phyloP scores from a whole-genome alignment of 2,797 vertebrate species.

The Synaphobranchus kaupii region DNA sequence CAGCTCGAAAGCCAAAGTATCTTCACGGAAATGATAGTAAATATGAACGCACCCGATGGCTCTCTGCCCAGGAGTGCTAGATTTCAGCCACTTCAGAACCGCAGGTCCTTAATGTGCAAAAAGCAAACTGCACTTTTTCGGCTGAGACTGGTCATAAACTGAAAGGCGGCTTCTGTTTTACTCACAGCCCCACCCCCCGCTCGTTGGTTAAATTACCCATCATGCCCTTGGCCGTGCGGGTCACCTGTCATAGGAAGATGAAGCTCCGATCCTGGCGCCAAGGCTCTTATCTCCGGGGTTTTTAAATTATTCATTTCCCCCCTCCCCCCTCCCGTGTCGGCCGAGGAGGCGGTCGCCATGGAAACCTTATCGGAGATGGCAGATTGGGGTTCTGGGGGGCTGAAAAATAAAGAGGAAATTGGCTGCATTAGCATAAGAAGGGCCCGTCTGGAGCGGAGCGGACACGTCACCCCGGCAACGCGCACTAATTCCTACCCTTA shows the following conservation, averaged over 20 bases:
- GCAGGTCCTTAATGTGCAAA: not conserved
- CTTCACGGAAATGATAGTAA: conserved; percentile 31
- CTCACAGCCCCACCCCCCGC: not conserved
- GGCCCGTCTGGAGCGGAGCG: conserved; percentile 98
- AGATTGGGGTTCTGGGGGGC: conserved; percentile 99
- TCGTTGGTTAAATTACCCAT: conserved; percentile 83
- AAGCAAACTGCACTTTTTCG: not conserved
- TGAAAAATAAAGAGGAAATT: conserved; percentile 99
- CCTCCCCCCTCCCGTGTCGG: conserved; percentile 85
- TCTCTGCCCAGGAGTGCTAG: not conserved
- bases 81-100: not conserved
- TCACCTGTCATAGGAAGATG: conserved; percentile 91
- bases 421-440: conserved; percentile 99
- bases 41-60: too few relatives aligned
- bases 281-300: conserved; percentile 83
- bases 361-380: conserved; percentile 99
- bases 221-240: conserved; percentile 92
- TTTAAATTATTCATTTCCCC: conserved; percentile 97
- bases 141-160: not conserved
- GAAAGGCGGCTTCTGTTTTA: not conserved
- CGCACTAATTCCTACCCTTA: conserved; percentile 57
- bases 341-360: conserved; percentile 98
- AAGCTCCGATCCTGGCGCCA: conserved; percentile 81
- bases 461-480: conserved; percentile 91
- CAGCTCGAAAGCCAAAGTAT: conserved; percentile 57